Evolutionary conservation across 2,113 vertebrate genomes (phyloP).

Genomic region (Tragulus kanchil): DNA sequence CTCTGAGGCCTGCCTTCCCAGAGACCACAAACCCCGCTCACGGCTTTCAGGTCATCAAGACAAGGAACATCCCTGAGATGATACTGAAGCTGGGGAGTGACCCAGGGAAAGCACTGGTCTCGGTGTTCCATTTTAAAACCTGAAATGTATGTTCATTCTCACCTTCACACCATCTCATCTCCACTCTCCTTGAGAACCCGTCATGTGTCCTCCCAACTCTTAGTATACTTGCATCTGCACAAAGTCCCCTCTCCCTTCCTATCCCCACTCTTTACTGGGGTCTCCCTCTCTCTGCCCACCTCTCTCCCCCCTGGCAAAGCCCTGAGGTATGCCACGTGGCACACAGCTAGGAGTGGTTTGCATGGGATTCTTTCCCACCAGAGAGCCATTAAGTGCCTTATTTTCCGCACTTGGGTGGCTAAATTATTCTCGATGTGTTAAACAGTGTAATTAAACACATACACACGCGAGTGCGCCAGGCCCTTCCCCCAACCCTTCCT

Average conservation of each 20-base stretch:
- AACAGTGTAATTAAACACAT: slow-evolving; percentile 89
- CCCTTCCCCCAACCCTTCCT: slow-evolving; percentile 77
- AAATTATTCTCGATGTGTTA: slow-evolving; percentile 89
- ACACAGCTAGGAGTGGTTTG: slow-evolving; percentile 53
- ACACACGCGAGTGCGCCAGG: background rate
- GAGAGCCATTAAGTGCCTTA: slow-evolving; percentile 83
- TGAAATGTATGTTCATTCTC: background rate
- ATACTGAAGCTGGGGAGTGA: background rate
- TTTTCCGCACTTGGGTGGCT: slow-evolving; percentile 86
- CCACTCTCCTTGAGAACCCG: background rate
- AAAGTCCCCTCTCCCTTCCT: background rate
- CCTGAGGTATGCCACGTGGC: background rate
- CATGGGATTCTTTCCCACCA: slow-evolving; percentile 22
- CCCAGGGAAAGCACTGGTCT: background rate
- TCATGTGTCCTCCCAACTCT: fast-evolving
- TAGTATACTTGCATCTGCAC: too few species aligned
- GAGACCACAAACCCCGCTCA: background rate
- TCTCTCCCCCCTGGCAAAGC: background rate
- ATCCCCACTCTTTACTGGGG: background rate
- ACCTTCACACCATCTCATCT: background rate
- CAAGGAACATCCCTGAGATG: background rate
- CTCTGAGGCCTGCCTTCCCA: background rate
- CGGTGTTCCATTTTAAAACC: background rate
- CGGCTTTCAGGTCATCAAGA: background rate
- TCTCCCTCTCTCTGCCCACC: background rate